phyloP scores from a whole-genome alignment of 2,113 vertebrate genomes.

The Apus apus region DNA sequence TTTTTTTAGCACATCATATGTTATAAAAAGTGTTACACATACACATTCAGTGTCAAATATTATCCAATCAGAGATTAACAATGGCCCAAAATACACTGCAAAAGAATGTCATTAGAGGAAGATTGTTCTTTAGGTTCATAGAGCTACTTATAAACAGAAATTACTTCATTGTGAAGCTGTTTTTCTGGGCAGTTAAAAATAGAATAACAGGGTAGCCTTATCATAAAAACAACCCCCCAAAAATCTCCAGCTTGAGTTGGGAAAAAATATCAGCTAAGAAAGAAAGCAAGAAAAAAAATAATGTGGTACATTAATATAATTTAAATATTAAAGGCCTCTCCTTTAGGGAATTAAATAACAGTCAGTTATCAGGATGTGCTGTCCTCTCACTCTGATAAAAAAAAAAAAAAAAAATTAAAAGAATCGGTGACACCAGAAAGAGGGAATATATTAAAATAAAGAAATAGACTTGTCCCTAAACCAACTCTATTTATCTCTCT shows the following conservation, averaged over 20 bases:
- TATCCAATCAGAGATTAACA: background rate
- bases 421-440: background rate
- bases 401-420: background rate
- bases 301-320: background rate
- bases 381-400: constrained; percentile 37
- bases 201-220: background rate
- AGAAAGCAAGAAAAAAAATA: background rate
- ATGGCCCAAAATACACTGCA: background rate
- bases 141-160: background rate
- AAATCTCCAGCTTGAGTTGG: background rate
- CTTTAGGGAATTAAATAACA: constrained; percentile 42
- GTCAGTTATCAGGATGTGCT: constrained; percentile 17
- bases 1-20: background rate
- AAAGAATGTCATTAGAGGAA: background rate
- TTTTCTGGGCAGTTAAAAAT: background rate
- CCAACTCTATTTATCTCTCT: background rate
- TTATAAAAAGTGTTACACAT: background rate
- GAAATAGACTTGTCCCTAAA: constrained; percentile 36
- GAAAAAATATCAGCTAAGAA: background rate
- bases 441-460: constrained; percentile 36
- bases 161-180: background rate
- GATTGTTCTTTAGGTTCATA: background rate
- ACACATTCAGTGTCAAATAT: background rate
- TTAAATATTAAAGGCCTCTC: constrained; percentile 32
- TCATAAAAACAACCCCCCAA: background rate